Conservation (phyloP, 2,888 invertebrate genomes). For the Sylvicola fuscatus region DNA sequence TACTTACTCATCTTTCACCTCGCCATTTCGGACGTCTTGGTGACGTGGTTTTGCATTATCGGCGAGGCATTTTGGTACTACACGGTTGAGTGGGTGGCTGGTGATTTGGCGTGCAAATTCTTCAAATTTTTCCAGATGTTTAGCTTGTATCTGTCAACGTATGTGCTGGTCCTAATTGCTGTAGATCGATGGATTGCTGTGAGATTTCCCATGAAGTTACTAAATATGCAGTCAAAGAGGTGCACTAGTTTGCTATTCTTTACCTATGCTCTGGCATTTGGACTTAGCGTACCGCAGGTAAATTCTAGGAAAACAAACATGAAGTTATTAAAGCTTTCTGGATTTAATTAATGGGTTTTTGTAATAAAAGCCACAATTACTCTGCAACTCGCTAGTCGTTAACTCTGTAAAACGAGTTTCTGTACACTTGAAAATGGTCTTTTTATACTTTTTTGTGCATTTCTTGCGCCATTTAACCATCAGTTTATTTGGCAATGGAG, state of each 20-base stretch:
- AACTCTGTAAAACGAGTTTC: too few species aligned
- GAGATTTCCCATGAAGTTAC: slow-evolving; percentile 54
- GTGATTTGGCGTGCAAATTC: slow-evolving; percentile 53
- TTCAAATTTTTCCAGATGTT: slow-evolving; percentile 69
- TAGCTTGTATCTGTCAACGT: slow-evolving; percentile 62
- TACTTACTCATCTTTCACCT: slow-evolving; percentile 62
- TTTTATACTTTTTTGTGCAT: too few species aligned
- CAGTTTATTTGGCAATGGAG: too few species aligned
- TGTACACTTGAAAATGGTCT: too few species aligned
- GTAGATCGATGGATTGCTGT: slow-evolving; percentile 65
- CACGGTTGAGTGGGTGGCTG: slow-evolving; percentile 62
- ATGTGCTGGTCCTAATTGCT: slow-evolving; percentile 61
- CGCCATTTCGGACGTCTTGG: slow-evolving; percentile 63
- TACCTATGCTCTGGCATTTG: slow-evolving; percentile 50
- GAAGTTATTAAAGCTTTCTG: too few species aligned
- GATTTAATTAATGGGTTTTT: slow-evolving; percentile 1
- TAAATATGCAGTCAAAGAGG: slow-evolving; percentile 43
- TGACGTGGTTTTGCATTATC: slow-evolving; percentile 59
- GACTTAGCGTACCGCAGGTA: slow-evolving; percentile 70
- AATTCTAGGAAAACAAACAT: slow-evolving; percentile 10
- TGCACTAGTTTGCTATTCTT: slow-evolving; percentile 43
- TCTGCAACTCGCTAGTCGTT: too few species aligned
- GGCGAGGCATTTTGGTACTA: slow-evolving; percentile 67
- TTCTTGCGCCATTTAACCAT: too few species aligned
- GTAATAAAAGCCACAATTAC: too few species aligned